phyloP scores from a whole-genome alignment of 1,140 invertebrate species.

The Diploscapter pachys region DNA sequence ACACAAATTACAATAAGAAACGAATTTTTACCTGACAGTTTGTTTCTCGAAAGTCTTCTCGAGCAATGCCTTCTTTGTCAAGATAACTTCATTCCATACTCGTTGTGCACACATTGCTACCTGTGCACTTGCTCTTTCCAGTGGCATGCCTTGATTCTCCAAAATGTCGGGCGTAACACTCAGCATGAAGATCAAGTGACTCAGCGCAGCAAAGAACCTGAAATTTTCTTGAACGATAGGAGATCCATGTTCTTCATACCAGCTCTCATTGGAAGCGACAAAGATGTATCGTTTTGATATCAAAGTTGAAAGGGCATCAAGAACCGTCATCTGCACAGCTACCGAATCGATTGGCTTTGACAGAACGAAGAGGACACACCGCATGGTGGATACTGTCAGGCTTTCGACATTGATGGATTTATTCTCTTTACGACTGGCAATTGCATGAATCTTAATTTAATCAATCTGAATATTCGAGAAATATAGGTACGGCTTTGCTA shows the following conservation, averaged over 20 bases:
- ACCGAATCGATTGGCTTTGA: conserved; percentile 80
- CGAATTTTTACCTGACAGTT: neutral
- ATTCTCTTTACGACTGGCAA: conserved; percentile 33
- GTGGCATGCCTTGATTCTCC: conserved; percentile 31
- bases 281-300: conserved; percentile 42
- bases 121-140: conserved; percentile 52
- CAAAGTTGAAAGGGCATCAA: conserved; percentile 51
- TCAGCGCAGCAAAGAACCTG: conserved; percentile 77
- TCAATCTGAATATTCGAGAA: no score
- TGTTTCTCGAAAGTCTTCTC: conserved; percentile 74
- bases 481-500: no score
- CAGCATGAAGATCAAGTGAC: conserved; percentile 87
- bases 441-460: conserved; percentile 10
- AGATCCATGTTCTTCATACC: conserved; percentile 76
- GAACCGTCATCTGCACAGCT: conserved; percentile 54
- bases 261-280: conserved; percentile 67
- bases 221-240: conserved; percentile 36
- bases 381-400: conserved; percentile 77
- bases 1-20: no score
- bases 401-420: conserved; percentile 41
- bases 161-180: conserved; percentile 66
- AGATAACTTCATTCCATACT: conserved; percentile 94
- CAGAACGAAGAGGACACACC: conserved; percentile 85
- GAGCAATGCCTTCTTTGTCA: conserved; percentile 85
- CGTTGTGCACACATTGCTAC: conserved; percentile 78